Evolutionary conservation across 1,140 invertebrate genomes (phyloP).

Genomic region (Latrodectus geometricus): DNA sequence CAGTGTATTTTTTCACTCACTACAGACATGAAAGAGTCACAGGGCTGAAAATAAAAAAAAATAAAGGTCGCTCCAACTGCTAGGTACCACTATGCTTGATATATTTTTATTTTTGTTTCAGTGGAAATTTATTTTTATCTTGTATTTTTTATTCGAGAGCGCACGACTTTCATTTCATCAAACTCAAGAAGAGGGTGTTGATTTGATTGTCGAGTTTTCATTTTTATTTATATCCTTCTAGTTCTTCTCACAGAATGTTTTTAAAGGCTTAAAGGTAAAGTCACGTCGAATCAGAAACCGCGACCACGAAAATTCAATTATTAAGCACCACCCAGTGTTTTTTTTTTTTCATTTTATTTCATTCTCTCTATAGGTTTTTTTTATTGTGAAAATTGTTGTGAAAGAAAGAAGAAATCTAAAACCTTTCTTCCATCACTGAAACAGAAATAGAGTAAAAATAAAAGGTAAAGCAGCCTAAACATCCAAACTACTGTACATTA

Average conservation of each 20-base stretch:
- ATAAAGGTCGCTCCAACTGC: too few species aligned
- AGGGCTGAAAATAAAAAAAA: too few species aligned
- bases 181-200: conserved; percentile 57
- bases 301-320: conserved; percentile 59
- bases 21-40: too few species aligned
- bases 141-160: conserved; percentile 14
- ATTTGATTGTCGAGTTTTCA: conserved; percentile 46
- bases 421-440: too few species aligned
- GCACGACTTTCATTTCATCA: conserved; percentile 58
- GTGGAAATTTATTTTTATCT: conserved; percentile 8
- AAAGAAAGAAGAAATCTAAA: too few species aligned
- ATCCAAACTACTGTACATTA: too few species aligned
- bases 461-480: too few species aligned
- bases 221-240: neutral
- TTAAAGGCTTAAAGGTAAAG: conserved; percentile 47
- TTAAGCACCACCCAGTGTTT: conserved; percentile 32
- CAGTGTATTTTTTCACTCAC: too few species aligned
- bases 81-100: too few species aligned
- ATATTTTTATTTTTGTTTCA: too few species aligned
- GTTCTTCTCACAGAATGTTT: conserved; percentile 39
- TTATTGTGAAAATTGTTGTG: too few species aligned
- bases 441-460: too few species aligned
- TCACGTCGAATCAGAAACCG: conserved; percentile 53
- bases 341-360: conserved; percentile 31
- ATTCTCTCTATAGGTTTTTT: neutral